Percentiles rank a stretch among this genome's conserved stretches.
These are phyloP conservation scores for Scophthalmus maximus DNA, from an alignment of 2,113 vertebrate species.

Conservation along the genomic window DNA sequence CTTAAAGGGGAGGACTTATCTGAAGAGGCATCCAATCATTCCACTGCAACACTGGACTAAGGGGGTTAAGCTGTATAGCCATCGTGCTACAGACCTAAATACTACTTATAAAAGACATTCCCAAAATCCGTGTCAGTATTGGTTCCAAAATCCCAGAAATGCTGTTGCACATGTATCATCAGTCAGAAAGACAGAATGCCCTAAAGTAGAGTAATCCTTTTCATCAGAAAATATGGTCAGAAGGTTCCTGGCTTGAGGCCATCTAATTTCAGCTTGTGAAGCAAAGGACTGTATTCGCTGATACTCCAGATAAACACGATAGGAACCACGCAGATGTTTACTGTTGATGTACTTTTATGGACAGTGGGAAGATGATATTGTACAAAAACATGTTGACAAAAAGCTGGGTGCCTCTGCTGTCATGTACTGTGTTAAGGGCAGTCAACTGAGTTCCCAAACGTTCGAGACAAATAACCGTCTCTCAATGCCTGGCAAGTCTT, in stretches of 20 bases:
- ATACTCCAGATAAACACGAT: conserved; percentile 52
- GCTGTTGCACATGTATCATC: conserved; percentile 34
- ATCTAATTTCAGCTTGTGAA: conserved; percentile 65
- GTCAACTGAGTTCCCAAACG: conserved; percentile 33
- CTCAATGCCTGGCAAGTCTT: conserved; percentile 17
- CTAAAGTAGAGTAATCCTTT: conserved; percentile 68
- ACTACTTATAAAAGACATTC: conserved; percentile 27
- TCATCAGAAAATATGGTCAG: conserved; percentile 51
- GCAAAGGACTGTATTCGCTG: conserved; percentile 38
- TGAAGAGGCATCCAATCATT: conserved; percentile 12
- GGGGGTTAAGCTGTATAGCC: conserved; percentile 24
- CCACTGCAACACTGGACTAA: conserved; percentile 12
- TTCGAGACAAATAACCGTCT: conserved; percentile 29
- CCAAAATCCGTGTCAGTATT: conserved; percentile 24
- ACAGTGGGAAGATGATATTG: no score
- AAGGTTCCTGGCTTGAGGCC: conserved; percentile 62
- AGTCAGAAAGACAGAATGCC: conserved; percentile 34
- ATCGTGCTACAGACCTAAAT: conserved; percentile 28
- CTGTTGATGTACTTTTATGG: no score
- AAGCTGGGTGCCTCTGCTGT: conserved; percentile 5
- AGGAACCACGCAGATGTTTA: conserved; percentile 34
- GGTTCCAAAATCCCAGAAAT: conserved; percentile 35
- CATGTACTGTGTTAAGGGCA: conserved; percentile 29
- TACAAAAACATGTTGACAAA: no score
- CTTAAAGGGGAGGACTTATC: background rate